Base-by-base conservation (phyloP, 2,797 vertebrate genomes). In the Fundulus diaphanus region DNA sequence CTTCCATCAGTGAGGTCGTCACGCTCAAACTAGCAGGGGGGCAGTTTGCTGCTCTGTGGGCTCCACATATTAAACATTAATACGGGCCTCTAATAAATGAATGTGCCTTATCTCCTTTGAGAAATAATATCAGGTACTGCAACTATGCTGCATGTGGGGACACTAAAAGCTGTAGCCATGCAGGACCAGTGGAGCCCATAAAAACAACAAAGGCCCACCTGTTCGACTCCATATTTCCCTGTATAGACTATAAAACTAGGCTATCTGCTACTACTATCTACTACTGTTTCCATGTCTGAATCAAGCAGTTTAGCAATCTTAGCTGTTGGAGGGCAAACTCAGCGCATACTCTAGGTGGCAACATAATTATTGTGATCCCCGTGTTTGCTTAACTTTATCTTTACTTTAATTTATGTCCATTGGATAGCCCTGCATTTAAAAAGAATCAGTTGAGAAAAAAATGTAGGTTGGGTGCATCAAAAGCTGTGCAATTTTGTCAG, bases 121-220 rank as follows among this genome's bases (percentile, higher is more conserved):
- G 92, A 92, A 93, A 93, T 92, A 80, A 82, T 76, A 70, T 61
- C 15, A 0, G 67, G 74, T 82, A 86, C 89, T 90, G 75, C 88
- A 85, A 85, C 72, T 27, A 48, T 35, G n/a, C 40, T 29, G 67
- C 63, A 65, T 56, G 24, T 3, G 40, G 74, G 71, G 77, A 71
- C 56, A 51, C 18, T 42, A 27, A 75, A 80, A 73, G 1, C 7
- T 20, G 40, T 33, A 54, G 74, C 84, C 49, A 13, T 16, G 31
- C 24, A 56, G 0, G 79, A 84, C 77, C 63, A 33, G 63, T 74
- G 88, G 72, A 86, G 89, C 87, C 87, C 85, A 85, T 24, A 66
- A 5, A 42, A 74, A 82, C 78, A 54, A 16, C 83, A 85, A 80
- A 75, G 20, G 35, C 76, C 85, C 63, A 12, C 77, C 89, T 85